Conservation (phyloP, 2,888 invertebrate genomes). For the Azorinus chamasolen region DNA sequence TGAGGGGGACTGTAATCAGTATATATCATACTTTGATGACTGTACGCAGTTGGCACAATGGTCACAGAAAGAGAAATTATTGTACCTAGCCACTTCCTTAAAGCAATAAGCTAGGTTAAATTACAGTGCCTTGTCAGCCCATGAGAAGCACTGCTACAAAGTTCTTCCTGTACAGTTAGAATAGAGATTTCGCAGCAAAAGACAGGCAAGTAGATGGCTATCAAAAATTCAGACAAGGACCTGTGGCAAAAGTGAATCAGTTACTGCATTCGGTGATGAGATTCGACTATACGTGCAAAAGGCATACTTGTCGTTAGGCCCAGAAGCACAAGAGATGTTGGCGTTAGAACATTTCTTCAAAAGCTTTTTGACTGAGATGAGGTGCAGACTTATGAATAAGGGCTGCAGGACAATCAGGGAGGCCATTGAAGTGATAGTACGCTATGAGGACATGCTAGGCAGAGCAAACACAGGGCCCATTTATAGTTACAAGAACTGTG, state of each 20-base stretch:
- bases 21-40: constrained; percentile 40
- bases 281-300: neutral
- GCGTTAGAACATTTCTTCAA: constrained; percentile 16
- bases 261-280: constrained; percentile 6
- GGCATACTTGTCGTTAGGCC: too few relatives aligned
- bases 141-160: constrained; percentile 15
- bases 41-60: constrained; percentile 38
- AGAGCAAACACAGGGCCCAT: neutral
- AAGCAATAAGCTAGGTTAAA: constrained; percentile 24
- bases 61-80: constrained; percentile 30
- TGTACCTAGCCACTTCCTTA: constrained; percentile 26
- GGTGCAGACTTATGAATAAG: too few relatives aligned
- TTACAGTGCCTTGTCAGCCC: constrained; percentile 12
- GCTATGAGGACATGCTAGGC: constrained; percentile 11
- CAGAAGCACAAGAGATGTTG: too few relatives aligned
- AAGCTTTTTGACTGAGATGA: constrained; percentile 7
- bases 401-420: too few relatives aligned
- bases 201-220: too few relatives aligned
- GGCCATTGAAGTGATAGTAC: too few relatives aligned
- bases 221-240: too few relatives aligned
- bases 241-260: too few relatives aligned
- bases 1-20: constrained; percentile 43
- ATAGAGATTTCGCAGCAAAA: too few relatives aligned
- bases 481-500: too few relatives aligned
- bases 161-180: too few relatives aligned